A percentile compares a stretch with the other conserved stretches of the same genome.
Conservation (phyloP, 2,797 vertebrate genomes). For the Sibirionetta formosa region DNA sequence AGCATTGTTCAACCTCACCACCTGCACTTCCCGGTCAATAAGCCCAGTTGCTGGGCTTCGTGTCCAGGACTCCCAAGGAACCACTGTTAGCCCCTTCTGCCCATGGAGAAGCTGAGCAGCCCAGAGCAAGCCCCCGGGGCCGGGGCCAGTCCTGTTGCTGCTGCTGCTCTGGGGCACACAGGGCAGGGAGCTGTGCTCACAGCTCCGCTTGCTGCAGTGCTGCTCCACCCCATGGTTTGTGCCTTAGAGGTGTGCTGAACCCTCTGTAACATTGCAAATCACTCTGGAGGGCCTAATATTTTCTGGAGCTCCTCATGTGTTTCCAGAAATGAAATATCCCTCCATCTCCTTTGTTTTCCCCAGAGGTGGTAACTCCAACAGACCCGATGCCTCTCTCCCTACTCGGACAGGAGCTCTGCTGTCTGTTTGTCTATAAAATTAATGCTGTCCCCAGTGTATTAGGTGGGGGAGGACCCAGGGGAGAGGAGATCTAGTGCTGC, state of each 20-base stretch:
- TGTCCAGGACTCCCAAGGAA: not conserved
- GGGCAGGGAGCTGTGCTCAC: not conserved
- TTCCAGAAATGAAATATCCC: conserved; percentile 35
- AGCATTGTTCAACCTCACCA: not conserved
- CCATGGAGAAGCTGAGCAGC: not conserved
- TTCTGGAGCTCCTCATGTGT: conserved; percentile 15
- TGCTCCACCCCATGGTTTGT: rapidly evolving
- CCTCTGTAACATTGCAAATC: not conserved
- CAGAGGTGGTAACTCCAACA: conserved; percentile 22
- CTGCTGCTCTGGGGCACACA: not conserved
- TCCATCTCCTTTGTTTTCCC: conserved; percentile 32
- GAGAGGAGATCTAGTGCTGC: not conserved
- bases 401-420: not conserved
- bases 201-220: rapidly evolving
- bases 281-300: not conserved
- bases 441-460: not conserved
- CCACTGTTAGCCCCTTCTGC: not conserved
- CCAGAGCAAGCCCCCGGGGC: rapidly evolving
- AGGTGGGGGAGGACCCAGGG: conserved; percentile 10
- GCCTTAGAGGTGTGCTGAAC: not conserved
- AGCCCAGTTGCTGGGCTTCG: rapidly evolving
- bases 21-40: rapidly evolving
- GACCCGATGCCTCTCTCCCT: not conserved
- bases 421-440: conserved; percentile 44
- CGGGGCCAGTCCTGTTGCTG: not conserved